Evolutionary conservation across 1,140 invertebrate genomes (phyloP), one percentile per base, ranked within the genome.

Genomic region (Drosophila ambigua): DNA sequence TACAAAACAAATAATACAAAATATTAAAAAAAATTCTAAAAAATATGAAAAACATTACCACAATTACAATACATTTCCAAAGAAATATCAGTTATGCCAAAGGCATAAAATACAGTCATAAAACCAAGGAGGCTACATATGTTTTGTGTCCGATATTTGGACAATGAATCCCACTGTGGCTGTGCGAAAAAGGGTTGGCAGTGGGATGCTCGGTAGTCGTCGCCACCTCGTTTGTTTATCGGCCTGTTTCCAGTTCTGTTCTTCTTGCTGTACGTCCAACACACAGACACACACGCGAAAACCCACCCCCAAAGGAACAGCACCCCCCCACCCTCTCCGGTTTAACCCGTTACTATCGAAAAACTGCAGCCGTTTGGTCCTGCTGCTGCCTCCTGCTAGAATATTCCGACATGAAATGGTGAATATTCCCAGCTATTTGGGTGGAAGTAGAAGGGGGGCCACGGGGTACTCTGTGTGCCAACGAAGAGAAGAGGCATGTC

Each of bases 311-410:
- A 39, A 13, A 57, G 41, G 11, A 20, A 24, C 26, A 8, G 15
- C 15, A 64, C 61, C 60, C 59, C 15, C 24, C 28, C 24, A 41
- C 52, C 50, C 64, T 45, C 64, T 9, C 4, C 11, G 4, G 5
- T 35, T 69, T 69, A 69, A 69, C 64, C 67, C 67, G 66, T 45
- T 43, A 43, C 49, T 50, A 60, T 43, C 53, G 79, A 75, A 83
- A 78, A 82, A 82, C 52, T 82, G 79, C 79, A 82, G 64, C 75
- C 75, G 53, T 44, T 62, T 54, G 16, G 35, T 43, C 28, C 41
- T 15, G 31, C 31, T 35, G 35, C 35, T 39, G 35, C 35, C 16
- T 16, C 16, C 43, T 28, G 45, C 6, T 62, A 9, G 16, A 53
- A 51, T 67, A 61, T 28, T 61, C 41, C n/a, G 50, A 31, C 46